Evolutionary conservation across 30 jellyfish, hydroid and myxozoan genomes (phyloP), one percentile per base, ranked within the genome.

Genomic region (Pseudorhiza aurosa): DNA sequence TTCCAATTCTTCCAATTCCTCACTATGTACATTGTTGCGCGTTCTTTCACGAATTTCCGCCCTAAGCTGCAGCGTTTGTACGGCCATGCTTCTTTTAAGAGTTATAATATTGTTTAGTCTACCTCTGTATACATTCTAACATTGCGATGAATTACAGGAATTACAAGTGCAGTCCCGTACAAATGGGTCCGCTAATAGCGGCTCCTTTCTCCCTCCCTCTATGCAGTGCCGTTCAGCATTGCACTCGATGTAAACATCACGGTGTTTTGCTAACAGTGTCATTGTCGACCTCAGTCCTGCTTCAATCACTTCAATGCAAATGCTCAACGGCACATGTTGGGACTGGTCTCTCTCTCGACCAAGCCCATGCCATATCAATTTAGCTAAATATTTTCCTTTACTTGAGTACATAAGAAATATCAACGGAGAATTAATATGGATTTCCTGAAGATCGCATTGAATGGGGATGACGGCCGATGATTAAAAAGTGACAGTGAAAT

Each of bases 381-480:
- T 53, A 53, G 35, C 4, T 53, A 53, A 53, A 53, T 53, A 53
- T 53, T 53, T 53, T 33, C 35, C 77, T 25, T 64, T 64, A 33
- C 18, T 22, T 64, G 17, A 44, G 57, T 64, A 64, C 32, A 32
- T 32, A 53, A 18, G 36, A 53, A 2, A 53, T 21, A 1, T 47
- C 62, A 47, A 8, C 62, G 12, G 22, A 44, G 65, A 68, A 43
- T 68, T 68, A 39, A 39, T 68, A 30, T 68, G 57, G 71, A 70
- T 70, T 70, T 70, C 83, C 83, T 47, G 69, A 26, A 8, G 39
- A 51, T 28, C 27, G 70, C 30, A 43, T 45, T 70, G 83, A 70
- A 46, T 70, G 83, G 15, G 35, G 18, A 40, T 43, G 33, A 24
- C 27, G 35, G 46, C 65, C 57, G 15, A 33, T 50, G 53, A 26